Percentiles rank a stretch among this genome's conserved stretches.
phyloP scores from a whole-genome alignment of 2,888 invertebrate species.

The Temnothorax rugatulus region DNA sequence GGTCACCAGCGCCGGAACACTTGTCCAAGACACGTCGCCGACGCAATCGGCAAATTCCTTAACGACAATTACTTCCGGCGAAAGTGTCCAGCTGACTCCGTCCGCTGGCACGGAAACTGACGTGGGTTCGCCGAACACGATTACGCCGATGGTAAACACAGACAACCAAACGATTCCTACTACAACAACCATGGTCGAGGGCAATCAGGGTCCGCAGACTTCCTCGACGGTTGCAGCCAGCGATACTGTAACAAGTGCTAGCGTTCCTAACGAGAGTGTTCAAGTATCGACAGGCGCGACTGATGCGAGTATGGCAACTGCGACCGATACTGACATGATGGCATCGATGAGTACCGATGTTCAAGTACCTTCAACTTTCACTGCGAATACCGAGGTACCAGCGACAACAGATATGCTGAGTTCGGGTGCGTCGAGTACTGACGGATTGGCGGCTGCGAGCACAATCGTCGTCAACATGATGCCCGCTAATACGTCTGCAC shows the following conservation, averaged over 20 bases:
- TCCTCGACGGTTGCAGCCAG: neutral
- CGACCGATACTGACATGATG: conserved; percentile 47
- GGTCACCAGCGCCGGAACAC: neutral
- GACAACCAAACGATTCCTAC: conserved; percentile 4
- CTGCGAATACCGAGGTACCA: neutral
- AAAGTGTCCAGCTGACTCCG: conserved; percentile 16
- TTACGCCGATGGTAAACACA: neutral
- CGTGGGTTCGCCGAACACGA: neutral
- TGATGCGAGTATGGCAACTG: neutral
- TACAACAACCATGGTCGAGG: neutral
- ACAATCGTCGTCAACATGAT: neutral
- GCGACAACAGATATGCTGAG: neutral
- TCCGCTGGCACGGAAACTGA: conserved; percentile 6
- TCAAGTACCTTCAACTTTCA: conserved; percentile 14
- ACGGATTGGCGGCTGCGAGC: neutral
- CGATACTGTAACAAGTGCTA: neutral
- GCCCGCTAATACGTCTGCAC: neutral
- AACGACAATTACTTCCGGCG: neutral
- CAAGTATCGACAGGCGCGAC: neutral
- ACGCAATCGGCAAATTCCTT: neutral
- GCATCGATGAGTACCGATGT: conserved; percentile 30
- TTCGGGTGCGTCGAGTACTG: neutral
- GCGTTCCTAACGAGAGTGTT: neutral
- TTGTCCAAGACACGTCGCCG: neutral
- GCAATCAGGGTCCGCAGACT: conserved; percentile 7